A percentile compares a stretch with the other conserved stretches of the same genome.
Conservation (phyloP, 2,797 vertebrate species). For the Phoebastria nigripes region DNA sequence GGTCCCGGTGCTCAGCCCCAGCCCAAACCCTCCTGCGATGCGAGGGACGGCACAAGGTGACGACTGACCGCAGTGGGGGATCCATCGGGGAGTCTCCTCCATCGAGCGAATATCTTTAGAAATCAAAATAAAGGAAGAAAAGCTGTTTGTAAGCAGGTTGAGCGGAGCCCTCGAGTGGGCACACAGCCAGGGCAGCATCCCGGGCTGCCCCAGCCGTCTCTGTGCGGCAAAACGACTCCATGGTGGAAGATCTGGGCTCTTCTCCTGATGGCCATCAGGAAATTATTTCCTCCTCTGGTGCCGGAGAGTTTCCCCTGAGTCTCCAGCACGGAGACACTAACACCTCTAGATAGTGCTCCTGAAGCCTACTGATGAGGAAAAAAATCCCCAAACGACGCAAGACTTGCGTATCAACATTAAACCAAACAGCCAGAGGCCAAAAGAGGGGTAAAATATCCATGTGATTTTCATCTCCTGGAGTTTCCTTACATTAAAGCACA, state of each 20-base stretch:
- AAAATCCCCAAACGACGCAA: neutral
- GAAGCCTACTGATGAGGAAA: neutral
- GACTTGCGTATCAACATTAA: neutral
- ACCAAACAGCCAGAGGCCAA: neutral
- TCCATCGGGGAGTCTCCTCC: neutral
- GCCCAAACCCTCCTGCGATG: fast-evolving
- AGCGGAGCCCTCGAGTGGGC: neutral
- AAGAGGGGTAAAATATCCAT: neutral
- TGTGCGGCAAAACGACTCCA: fast-evolving
- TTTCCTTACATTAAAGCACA: constrained; percentile 15
- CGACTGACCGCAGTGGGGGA: fast-evolving
- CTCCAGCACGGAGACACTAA: neutral
- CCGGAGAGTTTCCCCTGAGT: neutral
- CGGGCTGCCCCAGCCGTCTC: fast-evolving
- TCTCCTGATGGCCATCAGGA: fast-evolving
- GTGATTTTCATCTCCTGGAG: neutral
- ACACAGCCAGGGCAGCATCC: neutral
- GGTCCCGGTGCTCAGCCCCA: neutral
- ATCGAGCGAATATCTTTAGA: fast-evolving
- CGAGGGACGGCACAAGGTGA: neutral
- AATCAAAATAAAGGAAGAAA: neutral
- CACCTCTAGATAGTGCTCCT: neutral
- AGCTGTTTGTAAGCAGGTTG: neutral
- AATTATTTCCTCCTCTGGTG: neutral
- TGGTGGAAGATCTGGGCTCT: neutral